Conservation (phyloP, 2,113 vertebrate species). For the Poeciliopsis retropinna region DNA sequence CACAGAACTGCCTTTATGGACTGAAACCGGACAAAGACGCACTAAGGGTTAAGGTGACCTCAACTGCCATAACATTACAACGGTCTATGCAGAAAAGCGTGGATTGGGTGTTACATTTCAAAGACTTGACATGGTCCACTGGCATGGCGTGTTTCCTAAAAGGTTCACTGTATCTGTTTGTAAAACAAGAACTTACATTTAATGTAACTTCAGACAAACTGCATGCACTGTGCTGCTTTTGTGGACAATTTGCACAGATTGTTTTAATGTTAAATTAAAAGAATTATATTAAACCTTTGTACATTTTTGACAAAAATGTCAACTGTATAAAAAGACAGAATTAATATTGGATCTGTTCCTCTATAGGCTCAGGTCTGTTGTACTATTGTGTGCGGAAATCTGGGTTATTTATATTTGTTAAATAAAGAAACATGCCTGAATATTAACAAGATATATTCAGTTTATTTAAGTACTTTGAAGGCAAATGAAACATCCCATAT, state of each 20-base stretch:
- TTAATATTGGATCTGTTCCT: background rate
- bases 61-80: background rate
- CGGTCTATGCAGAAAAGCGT: background rate
- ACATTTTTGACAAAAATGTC: background rate
- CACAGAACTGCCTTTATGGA: slow-evolving; percentile 5
- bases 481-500: background rate
- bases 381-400: background rate
- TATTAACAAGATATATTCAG: background rate
- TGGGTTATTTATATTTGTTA: background rate
- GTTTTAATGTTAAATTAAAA: background rate
- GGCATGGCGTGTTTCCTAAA: slow-evolving; percentile 23
- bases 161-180: background rate
- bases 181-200: slow-evolving; percentile 9
- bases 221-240: slow-evolving; percentile 8
- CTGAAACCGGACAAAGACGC: slow-evolving; percentile 7
- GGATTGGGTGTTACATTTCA: background rate
- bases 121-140: slow-evolving; percentile 9
- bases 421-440: background rate
- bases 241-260: background rate
- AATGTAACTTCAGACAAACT: slow-evolving; percentile 10
- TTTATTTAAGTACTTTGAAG: background rate
- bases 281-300: background rate
- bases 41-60: background rate
- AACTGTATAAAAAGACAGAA: background rate
- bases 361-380: background rate